Conservation (phyloP, 1,140 invertebrate species). For the Leptinotarsa defecta region DNA sequence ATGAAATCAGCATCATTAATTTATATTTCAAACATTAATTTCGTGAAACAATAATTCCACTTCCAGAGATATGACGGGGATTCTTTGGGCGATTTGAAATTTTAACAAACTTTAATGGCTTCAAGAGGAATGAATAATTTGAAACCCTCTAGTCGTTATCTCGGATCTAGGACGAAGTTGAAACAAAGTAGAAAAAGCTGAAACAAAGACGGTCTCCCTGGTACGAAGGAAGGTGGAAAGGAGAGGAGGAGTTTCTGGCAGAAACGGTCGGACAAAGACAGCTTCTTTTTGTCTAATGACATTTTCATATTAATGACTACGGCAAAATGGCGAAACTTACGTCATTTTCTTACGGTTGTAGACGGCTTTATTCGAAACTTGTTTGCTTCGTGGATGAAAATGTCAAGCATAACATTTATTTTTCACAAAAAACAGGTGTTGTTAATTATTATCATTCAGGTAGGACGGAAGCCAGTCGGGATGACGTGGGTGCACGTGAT, state of each 20-base stretch:
- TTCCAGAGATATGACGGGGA: neutral
- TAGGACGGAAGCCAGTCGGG: too few species aligned
- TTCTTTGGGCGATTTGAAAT: conserved; percentile 6
- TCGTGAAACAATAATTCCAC: too few species aligned
- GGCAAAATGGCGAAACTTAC: conserved; percentile 36
- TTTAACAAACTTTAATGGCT: conserved; percentile 21
- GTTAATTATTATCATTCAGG: too few species aligned
- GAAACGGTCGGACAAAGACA: conserved; percentile 27
- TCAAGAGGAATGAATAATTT: conserved; percentile 20
- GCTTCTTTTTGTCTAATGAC: conserved; percentile 39
- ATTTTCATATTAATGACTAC: conserved; percentile 40
- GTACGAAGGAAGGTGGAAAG: conserved; percentile 18
- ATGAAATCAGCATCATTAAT: too few species aligned
- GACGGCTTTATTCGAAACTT: conserved; percentile 27
- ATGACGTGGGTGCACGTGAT: too few species aligned
- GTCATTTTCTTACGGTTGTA: conserved; percentile 12
- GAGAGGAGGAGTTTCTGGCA: conserved; percentile 16
- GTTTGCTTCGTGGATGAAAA: conserved; percentile 19
- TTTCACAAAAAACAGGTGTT: too few species aligned
- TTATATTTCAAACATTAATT: too few species aligned
- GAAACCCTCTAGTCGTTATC: conserved; percentile 21
- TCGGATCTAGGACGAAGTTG: conserved; percentile 21
- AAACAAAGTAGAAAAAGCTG: conserved; percentile 24
- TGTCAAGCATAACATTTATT: neutral
- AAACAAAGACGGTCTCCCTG: conserved; percentile 3